phyloP scores from a whole-genome alignment of 2,888 invertebrate genomes.

The Pammene aurita region DNA sequence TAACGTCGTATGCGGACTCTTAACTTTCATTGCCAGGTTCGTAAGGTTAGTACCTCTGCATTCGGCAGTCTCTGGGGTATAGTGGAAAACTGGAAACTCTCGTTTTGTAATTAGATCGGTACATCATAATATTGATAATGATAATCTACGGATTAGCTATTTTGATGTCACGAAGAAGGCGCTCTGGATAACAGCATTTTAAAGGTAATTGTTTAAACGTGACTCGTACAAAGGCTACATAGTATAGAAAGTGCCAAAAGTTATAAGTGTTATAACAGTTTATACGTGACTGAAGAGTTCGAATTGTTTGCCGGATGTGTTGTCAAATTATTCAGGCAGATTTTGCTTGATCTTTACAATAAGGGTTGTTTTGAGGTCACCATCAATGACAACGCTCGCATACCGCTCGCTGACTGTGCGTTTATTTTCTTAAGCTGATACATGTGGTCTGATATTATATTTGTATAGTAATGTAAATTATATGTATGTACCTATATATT shows the following conservation, averaged over 20 bases:
- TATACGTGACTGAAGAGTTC: conserved; percentile 59
- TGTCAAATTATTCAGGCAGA: conserved; percentile 14
- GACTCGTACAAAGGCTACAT: conserved; percentile 54
- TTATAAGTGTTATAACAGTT: conserved; percentile 51
- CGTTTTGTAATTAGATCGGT: no score
- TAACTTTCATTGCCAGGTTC: no score
- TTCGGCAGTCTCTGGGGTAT: no score
- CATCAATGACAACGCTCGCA: not conserved
- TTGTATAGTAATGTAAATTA: no score
- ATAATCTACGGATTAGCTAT: conserved; percentile 21
- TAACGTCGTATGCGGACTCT: no score
- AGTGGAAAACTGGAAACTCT: no score
- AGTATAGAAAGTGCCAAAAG: conserved; percentile 62
- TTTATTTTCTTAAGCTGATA: not conserved
- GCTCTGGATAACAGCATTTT: conserved; percentile 44
- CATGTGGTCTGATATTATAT: no score
- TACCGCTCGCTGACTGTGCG: not conserved
- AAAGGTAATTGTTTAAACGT: conserved; percentile 51
- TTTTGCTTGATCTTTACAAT: conserved; percentile 29
- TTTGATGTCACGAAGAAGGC: conserved; percentile 26
- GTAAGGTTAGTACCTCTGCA: no score
- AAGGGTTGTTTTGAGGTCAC: conserved; percentile 7
- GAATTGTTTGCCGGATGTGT: conserved; percentile 35
- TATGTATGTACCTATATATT: no score
- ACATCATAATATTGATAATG: not conserved